Conservation (phyloP, 2,797 vertebrate species). For the Parauchenoglanis ngamensis region DNA sequence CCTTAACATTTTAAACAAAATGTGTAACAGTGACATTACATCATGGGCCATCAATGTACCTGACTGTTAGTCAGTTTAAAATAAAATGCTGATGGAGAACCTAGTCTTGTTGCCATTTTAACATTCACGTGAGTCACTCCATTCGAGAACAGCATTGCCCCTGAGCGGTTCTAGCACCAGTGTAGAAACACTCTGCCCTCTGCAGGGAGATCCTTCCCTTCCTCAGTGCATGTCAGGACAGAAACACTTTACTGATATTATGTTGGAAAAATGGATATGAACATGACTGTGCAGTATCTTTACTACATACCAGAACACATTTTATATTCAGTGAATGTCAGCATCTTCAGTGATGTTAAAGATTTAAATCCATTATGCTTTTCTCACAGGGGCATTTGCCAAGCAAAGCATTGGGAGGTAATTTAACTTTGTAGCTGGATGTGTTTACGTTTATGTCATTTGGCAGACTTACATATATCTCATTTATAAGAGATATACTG, state of each 20-base stretch:
- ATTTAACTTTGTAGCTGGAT: not conserved
- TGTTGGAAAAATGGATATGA: not conserved
- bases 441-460: not conserved
- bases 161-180: constrained; percentile 1
- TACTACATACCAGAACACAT: not conserved
- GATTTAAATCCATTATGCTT: not conserved
- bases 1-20: not conserved
- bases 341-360: not conserved
- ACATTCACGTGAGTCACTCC: not conserved
- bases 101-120: constrained; percentile 2
- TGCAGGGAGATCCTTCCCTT: constrained; percentile 55
- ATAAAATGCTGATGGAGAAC: not conserved
- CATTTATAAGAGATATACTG: too few species aligned
- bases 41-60: not conserved
- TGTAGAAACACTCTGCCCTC: constrained; percentile 64
- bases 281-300: not conserved
- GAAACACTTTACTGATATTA: not conserved
- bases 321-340: not conserved
- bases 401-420: not conserved
- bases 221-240: not conserved
- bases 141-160: not conserved
- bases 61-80: not conserved
- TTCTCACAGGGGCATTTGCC: not conserved
- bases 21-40: not conserved
- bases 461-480: too few species aligned